Conservation (phyloP, 2,797 vertebrate genomes). For the Hypotaenidia okinawae region DNA sequence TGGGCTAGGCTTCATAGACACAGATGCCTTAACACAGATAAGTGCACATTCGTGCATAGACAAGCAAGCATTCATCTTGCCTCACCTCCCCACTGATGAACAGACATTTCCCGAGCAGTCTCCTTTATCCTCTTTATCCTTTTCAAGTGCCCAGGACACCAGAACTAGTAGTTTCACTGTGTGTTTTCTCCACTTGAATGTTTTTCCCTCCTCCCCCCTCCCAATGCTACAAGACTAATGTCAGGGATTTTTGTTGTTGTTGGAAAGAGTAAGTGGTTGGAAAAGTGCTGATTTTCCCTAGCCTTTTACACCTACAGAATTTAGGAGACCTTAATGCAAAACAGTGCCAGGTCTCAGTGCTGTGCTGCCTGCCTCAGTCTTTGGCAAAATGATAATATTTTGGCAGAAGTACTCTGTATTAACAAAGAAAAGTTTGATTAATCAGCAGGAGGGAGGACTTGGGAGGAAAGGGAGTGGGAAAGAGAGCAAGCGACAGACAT, state of each 20-base stretch:
- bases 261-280: constrained; percentile 35
- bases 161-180: background rate
- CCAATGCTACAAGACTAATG: background rate
- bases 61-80: background rate
- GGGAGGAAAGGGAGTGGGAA: background rate
- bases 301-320: constrained; percentile 3
- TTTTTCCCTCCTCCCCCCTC: background rate
- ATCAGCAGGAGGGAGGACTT: constrained; percentile 27
- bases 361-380: constrained; percentile 39
- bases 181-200: background rate
- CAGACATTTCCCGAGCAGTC: background rate
- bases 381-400: constrained; percentile 46
- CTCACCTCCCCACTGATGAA: background rate
- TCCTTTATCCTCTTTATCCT: background rate
- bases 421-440: constrained; percentile 61
- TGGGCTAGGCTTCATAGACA: background rate
- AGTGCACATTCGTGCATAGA: background rate
- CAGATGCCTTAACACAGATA: background rate
- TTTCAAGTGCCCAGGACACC: background rate
- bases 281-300: constrained; percentile 65
- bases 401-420: constrained; percentile 45
- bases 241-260: constrained; percentile 54
- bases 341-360: constrained; percentile 54
- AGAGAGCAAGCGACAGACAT: background rate
- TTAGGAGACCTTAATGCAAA: constrained; percentile 31